Percentiles rank a stretch among this genome's conserved stretches.
phyloP scores from a whole-genome alignment of 2,113 vertebrate species.

The Percina caprodes region DNA sequence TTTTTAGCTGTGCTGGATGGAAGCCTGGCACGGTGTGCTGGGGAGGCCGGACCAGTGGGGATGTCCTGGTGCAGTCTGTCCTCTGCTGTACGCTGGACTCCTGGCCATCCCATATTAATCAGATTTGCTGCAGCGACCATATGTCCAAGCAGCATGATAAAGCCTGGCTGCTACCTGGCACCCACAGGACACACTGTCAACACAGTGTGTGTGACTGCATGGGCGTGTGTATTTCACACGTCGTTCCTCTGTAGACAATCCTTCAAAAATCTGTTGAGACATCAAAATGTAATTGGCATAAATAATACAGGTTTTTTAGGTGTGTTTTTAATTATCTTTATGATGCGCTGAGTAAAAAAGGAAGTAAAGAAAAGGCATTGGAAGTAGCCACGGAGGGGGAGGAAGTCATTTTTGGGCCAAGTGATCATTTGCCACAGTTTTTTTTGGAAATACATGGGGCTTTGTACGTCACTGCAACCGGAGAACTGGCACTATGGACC shows the following conservation, averaged over 20 bases:
- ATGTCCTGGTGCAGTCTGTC: slow-evolving; percentile 82
- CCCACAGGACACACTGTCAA: slow-evolving; percentile 69
- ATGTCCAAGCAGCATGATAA: slow-evolving; percentile 84
- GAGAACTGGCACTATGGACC: slow-evolving; percentile 63
- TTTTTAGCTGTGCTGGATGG: slow-evolving; percentile 80
- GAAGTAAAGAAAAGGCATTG: slow-evolving; percentile 1
- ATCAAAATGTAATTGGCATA: slow-evolving; percentile 16
- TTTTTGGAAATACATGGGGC: slow-evolving; percentile 70
- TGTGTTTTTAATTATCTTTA: neutral
- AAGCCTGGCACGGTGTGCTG: slow-evolving; percentile 70
- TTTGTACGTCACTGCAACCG: slow-evolving; percentile 69
- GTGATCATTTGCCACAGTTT: slow-evolving; percentile 52
- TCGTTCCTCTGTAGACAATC: slow-evolving; percentile 55
- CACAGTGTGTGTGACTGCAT: slow-evolving; percentile 55
- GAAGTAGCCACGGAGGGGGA: slow-evolving; percentile 43
- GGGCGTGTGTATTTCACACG: slow-evolving; percentile 53
- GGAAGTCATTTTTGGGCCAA: slow-evolving; percentile 63
- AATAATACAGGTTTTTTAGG: neutral
- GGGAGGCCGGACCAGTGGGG: slow-evolving; percentile 73
- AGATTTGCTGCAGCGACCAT: slow-evolving; percentile 84
- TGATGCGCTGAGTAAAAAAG: neutral
- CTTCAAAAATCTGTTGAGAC: slow-evolving; percentile 56
- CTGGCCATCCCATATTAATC: slow-evolving; percentile 83
- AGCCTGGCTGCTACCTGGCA: slow-evolving; percentile 76
- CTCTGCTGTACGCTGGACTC: slow-evolving; percentile 68